Evolutionary conservation across 2,797 vertebrate species (phyloP), one percentile per base, ranked within the genome.

Genomic region (Limnodromus scolopaceus): DNA sequence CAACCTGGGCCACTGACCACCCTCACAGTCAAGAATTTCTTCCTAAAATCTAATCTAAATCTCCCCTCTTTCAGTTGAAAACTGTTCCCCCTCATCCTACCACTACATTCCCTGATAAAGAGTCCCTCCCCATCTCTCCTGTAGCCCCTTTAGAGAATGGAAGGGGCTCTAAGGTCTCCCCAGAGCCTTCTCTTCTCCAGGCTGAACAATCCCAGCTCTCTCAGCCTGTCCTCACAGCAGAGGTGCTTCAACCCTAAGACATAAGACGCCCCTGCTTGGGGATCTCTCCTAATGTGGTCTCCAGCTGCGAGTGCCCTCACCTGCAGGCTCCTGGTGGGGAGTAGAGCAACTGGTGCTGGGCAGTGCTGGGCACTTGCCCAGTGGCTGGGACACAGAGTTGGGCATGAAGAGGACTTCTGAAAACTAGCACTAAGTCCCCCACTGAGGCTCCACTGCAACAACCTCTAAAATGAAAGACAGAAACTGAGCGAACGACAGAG

Each of bases 281-380:
- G 57, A 57, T 8, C 16, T 10, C 46, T 20, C 28, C 7, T 27
- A 8, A 1, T 0, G 10, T 2, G 4, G 11, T 5, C 43, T 12
- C 51, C 8, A 6, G 75, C 60, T 16, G 27, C 1, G 4, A 12
- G 14, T 48, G 57, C 20, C 34, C 28, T 49, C 11, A 3, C 46
- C 12, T 3, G 10, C 2, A 3, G 53, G 45, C 13, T 38, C 41
- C 34, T 4, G 3, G 34, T 10, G 4, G 60, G 51, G 36, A 46
- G 27, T 4, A 5, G 51, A 19, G 30, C 2, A 3, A 11, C 45
- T 24, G 46, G 34, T 36, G n/a, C 55, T 34, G 9, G 6, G n/a
- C 55, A 58, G 55, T 5, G 22, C 14, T 14, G 49, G 48, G 14
- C 25, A 16, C 25, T 28, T 27, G 49, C 8, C 49, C 25, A 28